phyloP scores from a whole-genome alignment of 2,797 vertebrate species.

The Anguilla anguilla region DNA sequence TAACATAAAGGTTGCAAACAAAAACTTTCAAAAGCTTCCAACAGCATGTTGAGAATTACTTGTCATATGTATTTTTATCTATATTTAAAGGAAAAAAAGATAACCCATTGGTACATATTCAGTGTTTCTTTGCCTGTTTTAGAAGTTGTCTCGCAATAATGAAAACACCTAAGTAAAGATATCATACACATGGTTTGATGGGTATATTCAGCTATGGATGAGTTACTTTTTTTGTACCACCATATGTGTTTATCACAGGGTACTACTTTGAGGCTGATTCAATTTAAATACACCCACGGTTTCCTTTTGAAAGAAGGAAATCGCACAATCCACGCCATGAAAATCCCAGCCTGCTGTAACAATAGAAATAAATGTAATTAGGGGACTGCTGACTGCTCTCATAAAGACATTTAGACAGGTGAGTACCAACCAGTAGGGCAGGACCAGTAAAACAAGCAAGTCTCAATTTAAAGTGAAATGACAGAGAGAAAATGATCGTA shows the following conservation, averaged over 20 bases:
- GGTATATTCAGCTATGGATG: background rate
- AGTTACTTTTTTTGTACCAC: background rate
- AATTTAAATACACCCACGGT: slow-evolving; percentile 11
- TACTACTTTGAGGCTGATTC: background rate
- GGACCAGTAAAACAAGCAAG: background rate
- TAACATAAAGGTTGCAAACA: background rate
- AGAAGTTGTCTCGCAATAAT: background rate
- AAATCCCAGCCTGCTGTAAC: background rate
- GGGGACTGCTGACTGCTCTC: background rate
- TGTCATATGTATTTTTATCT: background rate
- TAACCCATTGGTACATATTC: background rate
- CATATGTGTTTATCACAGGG: background rate
- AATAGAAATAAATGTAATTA: background rate
- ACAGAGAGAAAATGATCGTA: background rate
- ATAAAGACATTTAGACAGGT: background rate
- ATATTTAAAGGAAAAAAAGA: background rate
- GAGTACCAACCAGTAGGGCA: background rate
- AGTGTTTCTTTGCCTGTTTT: background rate
- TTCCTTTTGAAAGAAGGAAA: slow-evolving; percentile 14
- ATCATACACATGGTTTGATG: background rate
- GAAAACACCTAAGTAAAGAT: background rate
- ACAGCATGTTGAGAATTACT: background rate
- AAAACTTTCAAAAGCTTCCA: slow-evolving; percentile 4
- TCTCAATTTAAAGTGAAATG: background rate
- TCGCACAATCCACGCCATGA: background rate